phyloP scores from a whole-genome alignment of 2,888 invertebrate genomes.

The Lottia scabra region DNA sequence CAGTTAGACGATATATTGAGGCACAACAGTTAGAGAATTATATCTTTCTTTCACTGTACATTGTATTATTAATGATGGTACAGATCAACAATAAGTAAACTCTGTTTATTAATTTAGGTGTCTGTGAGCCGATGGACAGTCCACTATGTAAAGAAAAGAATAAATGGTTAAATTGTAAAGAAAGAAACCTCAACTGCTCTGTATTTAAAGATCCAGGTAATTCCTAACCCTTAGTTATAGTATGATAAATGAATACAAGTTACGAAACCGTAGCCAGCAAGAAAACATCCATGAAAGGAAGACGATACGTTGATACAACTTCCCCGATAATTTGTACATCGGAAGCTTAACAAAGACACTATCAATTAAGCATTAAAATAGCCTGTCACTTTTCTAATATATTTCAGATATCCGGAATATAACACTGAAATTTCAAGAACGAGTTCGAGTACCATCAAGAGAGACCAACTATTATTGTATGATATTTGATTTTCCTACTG shows the following conservation, averaged over 20 bases:
- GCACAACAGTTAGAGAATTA: no score
- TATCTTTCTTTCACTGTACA: no score
- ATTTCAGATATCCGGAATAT: constrained; percentile 14
- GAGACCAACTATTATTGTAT: constrained; percentile 31
- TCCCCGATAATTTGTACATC: no score
- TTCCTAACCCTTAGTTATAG: neutral
- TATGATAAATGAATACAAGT: neutral
- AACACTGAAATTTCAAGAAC: constrained; percentile 9
- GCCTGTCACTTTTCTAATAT: no score
- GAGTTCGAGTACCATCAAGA: constrained; percentile 17
- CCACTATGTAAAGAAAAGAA: constrained; percentile 12
- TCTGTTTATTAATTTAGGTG: constrained; percentile 16
- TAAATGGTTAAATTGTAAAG: constrained; percentile 19
- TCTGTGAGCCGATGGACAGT: constrained; percentile 24
- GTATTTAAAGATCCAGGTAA: constrained; percentile 10
- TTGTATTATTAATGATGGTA: no score
- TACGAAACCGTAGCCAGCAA: no score
- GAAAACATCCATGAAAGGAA: no score
- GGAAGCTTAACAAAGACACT: no score
- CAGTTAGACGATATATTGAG: no score
- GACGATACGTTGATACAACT: no score
- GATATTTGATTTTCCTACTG: constrained; percentile 30
- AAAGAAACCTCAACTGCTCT: neutral
- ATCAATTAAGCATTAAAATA: no score
- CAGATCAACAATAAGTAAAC: neutral